Base-by-base conservation (phyloP, 2,113 vertebrate genomes). In the Sminthopsis crassicaudata region DNA sequence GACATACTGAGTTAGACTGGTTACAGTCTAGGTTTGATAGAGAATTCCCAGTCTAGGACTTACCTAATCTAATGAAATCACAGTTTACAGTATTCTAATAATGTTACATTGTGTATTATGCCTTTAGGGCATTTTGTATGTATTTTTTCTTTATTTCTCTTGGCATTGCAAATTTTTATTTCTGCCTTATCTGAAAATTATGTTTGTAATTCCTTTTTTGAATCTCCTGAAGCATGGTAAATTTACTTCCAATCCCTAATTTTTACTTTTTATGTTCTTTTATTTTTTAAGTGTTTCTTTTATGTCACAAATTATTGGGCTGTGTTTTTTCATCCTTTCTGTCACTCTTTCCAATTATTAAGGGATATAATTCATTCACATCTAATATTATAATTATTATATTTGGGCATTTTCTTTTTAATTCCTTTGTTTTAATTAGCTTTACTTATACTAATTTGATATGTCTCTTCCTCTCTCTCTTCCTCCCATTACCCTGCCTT, bases 171-270 rank as follows among this genome's bases (percentile, higher is more conserved):
- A 42, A 42, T 42, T 60, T 93, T 91, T 89, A 53, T 54, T 94
- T 22, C 52, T 57, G 52, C 92, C 91, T 96, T 27, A 93, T 84
- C 1, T 94, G 36, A 94, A 94, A 96, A 91, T 91, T 24, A 96
- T 94, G 54, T 93, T 36, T 84, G 91, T 76, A 91, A 76, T 5
- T 52, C 3, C 1, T 84, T 42, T 84, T 19, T 42, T 3, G 1
- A 42, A 84, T 42, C 67, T 84, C 36, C 67, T 84, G 36, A 84
- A 42, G 67, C n/a, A 84, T 84, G n/a, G 36, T 23, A 84, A 84
- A 84, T 84, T 42, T 84, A 84, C 19, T 84, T 84, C 67, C 36
- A 84, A 84, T 16, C 67, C 36, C n/a, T 84, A 42, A 84, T n/a
- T 84, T 42, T 84, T 5, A 42, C n/a, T 76, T 76, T 76, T 36